Evolutionary conservation across 2,113 vertebrate species (phyloP).

Genomic region (Hirundichthys speculiger): DNA sequence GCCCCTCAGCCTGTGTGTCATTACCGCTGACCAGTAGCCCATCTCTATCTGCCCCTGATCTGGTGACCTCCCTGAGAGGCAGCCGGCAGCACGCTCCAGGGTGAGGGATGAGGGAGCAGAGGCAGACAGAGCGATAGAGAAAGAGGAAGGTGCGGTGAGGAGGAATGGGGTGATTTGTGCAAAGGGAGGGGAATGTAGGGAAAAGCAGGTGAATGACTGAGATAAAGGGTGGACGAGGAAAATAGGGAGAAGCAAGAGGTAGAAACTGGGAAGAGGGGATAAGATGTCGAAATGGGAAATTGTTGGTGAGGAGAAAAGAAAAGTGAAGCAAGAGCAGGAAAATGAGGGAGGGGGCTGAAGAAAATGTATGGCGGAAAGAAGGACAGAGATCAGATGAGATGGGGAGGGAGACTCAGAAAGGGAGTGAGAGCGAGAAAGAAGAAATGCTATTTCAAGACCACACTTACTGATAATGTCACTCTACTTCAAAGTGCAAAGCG

Average conservation of each 20-base stretch:
- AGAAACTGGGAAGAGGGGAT: slow-evolving; percentile 15
- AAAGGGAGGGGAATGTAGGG: neutral
- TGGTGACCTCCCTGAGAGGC: slow-evolving; percentile 68
- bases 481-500: slow-evolving; percentile 82
- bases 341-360: slow-evolving; percentile 39
- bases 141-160: neutral
- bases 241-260: slow-evolving; percentile 21
- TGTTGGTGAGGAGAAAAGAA: slow-evolving; percentile 39
- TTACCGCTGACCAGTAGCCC: slow-evolving; percentile 76
- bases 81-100: slow-evolving; percentile 36
- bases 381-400: slow-evolving; percentile 55
- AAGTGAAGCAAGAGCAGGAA: slow-evolving; percentile 22
- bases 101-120: slow-evolving; percentile 4
- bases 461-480: slow-evolving; percentile 83
- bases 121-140: neutral
- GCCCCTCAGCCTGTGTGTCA: slow-evolving; percentile 72
- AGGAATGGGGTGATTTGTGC: slow-evolving; percentile 13
- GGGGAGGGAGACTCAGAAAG: slow-evolving; percentile 45
- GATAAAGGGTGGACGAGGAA: slow-evolving; percentile 20
- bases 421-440: slow-evolving; percentile 56
- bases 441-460: slow-evolving; percentile 79
- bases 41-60: slow-evolving; percentile 74
- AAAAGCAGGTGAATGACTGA: slow-evolving; percentile 24
- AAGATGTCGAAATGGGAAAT: slow-evolving; percentile 31
- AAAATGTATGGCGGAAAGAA: slow-evolving; percentile 42